A percentile compares a stretch with the other conserved stretches of the same genome.
Conservation (phyloP, 1,140 invertebrate species). For the Brachionus plicatilis region DNA sequence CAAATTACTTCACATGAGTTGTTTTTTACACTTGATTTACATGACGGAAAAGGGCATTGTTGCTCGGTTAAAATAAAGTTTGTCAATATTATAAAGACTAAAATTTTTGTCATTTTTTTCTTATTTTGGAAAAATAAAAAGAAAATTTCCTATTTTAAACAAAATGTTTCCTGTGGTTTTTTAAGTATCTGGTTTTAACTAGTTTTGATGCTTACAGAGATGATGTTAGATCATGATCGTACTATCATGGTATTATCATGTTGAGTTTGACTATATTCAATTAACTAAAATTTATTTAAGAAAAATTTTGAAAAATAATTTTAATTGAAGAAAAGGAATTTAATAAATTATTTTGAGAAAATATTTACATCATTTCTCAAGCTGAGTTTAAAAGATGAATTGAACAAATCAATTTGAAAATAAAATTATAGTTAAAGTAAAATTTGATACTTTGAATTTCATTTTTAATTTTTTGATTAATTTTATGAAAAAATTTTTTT, state of each 20-base stretch:
- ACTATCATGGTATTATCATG: not conserved
- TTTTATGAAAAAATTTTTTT: no score
- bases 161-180: not conserved
- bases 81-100: not conserved
- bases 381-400: no score
- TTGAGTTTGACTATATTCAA: not conserved
- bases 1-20: not conserved
- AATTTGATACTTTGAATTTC: no score
- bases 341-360: not conserved
- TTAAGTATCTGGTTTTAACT: not conserved
- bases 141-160: not conserved
- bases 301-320: not conserved
- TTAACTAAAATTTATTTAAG: not conserved
- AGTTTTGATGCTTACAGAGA: not conserved
- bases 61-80: not conserved
- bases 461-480: no score
- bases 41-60: constrained; percentile 9
- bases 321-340: not conserved
- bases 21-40: not conserved
- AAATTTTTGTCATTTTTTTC: not conserved
- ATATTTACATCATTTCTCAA: no score
- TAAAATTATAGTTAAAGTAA: no score
- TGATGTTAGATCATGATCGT: not conserved
- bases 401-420: no score
- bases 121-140: not conserved